Percentiles rank a stretch among this genome's conserved stretches.
phyloP scores from a whole-genome alignment of 2,888 invertebrate species.

The Euzetes globulus region DNA sequence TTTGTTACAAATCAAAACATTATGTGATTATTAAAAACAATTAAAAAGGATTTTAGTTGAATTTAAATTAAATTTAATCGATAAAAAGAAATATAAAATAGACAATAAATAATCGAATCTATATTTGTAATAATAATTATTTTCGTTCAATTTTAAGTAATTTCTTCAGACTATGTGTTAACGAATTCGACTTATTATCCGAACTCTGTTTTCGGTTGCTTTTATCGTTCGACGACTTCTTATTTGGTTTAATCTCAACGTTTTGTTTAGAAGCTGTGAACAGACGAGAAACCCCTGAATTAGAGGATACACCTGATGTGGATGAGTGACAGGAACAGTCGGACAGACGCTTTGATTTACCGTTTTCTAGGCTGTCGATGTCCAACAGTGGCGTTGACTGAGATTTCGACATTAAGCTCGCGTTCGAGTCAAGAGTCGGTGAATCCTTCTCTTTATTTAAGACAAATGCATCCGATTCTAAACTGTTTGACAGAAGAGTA shows the following conservation, averaged over 20 bases:
- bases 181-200: not conserved
- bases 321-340: not conserved
- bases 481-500: not conserved
- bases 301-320: constrained; percentile 19
- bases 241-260: not conserved
- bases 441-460: not conserved
- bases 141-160: constrained; percentile 22
- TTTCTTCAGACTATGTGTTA: not conserved
- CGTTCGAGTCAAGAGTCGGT: too few species aligned
- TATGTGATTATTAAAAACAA: too few species aligned
- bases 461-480: not conserved
- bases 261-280: not conserved
- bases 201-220: not conserved
- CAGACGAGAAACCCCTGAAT: not conserved
- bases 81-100: too few species aligned
- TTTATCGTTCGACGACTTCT: not conserved
- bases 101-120: too few species aligned
- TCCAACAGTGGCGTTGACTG: constrained; percentile 1
- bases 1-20: too few species aligned
- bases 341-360: too few species aligned
- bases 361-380: not conserved
- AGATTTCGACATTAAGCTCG: constrained; percentile 10
- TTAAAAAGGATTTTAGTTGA: too few species aligned
- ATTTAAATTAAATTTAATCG: too few species aligned
- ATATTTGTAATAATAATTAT: not conserved